phyloP scores from a whole-genome alignment of 2,888 invertebrate species.

The Meteorus cinctellus region DNA sequence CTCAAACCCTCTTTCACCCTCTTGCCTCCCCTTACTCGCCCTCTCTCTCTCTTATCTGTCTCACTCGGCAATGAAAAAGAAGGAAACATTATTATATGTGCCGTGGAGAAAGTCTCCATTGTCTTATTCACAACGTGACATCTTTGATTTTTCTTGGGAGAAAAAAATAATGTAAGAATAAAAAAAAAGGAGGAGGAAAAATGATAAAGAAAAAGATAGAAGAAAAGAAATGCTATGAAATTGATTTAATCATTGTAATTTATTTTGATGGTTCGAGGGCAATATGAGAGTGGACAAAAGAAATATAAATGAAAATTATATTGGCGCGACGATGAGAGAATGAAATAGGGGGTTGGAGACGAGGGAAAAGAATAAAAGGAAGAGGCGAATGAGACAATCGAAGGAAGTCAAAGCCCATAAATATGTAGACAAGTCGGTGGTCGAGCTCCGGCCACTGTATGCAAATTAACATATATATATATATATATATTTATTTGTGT shows the following conservation, averaged over 20 bases:
- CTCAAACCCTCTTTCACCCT: slow-evolving; percentile 11
- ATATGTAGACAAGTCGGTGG: slow-evolving; percentile 62
- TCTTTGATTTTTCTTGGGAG: slow-evolving; percentile 20
- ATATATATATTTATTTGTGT: not conserved
- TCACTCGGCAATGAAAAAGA: not conserved
- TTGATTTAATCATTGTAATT: slow-evolving; percentile 20
- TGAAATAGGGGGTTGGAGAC: not conserved
- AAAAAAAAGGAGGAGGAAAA: no score
- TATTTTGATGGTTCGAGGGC: slow-evolving; percentile 12
- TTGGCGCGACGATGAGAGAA: slow-evolving; percentile 1
- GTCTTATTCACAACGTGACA: slow-evolving; percentile 17
- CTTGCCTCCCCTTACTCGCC: slow-evolving; percentile 30
- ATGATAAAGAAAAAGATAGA: not conserved
- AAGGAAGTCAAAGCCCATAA: slow-evolving; percentile 69
- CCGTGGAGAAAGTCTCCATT: slow-evolving; percentile 22
- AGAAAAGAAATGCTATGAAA: not conserved
- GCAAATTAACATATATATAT: slow-evolving; percentile 55
- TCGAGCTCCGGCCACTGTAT: slow-evolving; percentile 59
- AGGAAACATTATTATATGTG: slow-evolving; percentile 7
- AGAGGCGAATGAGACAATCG: slow-evolving; percentile 62
- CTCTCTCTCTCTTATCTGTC: not conserved
- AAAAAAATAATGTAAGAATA: not conserved
- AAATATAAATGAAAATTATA: slow-evolving; percentile 17
- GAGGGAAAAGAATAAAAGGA: slow-evolving; percentile 36
- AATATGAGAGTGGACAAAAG: slow-evolving; percentile 10